A percentile compares a stretch with the other conserved stretches of the same genome.
phyloP scores from a whole-genome alignment of 1,140 invertebrate genomes.

The Temnothorax nylanderi region DNA sequence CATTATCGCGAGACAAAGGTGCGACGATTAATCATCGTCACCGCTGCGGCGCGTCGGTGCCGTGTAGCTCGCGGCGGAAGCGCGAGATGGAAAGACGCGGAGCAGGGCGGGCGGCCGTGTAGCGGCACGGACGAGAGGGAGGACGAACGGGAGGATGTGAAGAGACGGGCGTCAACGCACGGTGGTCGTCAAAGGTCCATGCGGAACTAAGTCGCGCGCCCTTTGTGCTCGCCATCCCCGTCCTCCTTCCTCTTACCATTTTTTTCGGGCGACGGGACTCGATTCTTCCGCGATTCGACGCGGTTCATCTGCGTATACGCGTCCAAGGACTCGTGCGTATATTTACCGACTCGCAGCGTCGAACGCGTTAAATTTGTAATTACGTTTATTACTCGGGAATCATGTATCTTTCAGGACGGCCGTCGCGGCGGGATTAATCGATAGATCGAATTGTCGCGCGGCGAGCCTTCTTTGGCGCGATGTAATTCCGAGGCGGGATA shows the following conservation, averaged over 20 bases:
- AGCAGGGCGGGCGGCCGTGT: conserved; percentile 2
- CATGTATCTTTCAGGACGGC: conserved; percentile 44
- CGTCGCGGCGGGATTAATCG: conserved; percentile 39
- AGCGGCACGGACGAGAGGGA: conserved; percentile 30
- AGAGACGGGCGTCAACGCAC: conserved; percentile 63
- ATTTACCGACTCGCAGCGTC: neutral
- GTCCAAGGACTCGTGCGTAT: conserved; percentile 28
- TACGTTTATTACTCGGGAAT: conserved; percentile 69
- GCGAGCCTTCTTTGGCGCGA: conserved; percentile 17
- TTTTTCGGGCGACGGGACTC: conserved; percentile 52
- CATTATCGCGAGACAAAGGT: conserved; percentile 81
- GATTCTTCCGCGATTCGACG: conserved; percentile 74
- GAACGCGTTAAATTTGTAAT: conserved; percentile 76
- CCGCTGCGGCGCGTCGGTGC: conserved; percentile 61
- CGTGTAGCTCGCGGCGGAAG: conserved; percentile 71
- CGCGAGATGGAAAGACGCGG: conserved; percentile 62
- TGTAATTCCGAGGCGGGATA: conserved; percentile 10
- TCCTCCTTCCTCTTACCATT: conserved; percentile 6
- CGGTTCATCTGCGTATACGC: conserved; percentile 70
- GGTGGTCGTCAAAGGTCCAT: conserved; percentile 71
- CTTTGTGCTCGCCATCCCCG: conserved; percentile 44
- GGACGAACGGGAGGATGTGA: conserved; percentile 17
- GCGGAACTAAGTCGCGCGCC: conserved; percentile 71
- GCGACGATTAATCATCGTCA: conserved; percentile 80
- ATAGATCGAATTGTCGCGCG: conserved; percentile 44